Percentiles rank a stretch among this genome's conserved stretches.
Conservation (phyloP, 2,888 invertebrate species). For the Gasteruption jaculator region DNA sequence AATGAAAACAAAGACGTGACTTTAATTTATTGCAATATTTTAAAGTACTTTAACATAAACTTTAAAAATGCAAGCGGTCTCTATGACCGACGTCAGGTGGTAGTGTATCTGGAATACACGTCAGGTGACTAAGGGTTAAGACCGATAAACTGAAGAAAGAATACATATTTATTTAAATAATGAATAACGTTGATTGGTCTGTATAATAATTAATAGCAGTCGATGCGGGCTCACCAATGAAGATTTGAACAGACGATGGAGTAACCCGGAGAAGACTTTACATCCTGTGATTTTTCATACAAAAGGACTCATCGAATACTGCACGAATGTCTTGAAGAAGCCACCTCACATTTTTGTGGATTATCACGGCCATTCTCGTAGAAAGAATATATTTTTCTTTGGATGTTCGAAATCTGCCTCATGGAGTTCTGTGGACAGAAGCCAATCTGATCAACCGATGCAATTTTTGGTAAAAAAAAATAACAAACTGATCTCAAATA, state of each 20-base stretch:
- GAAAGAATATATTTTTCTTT: constrained; percentile 82
- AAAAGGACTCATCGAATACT: constrained; percentile 67
- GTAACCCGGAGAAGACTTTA: constrained; percentile 66
- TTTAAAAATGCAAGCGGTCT: too few species aligned
- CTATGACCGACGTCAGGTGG: too few species aligned
- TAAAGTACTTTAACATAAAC: too few species aligned
- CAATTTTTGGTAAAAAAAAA: constrained; percentile 63
- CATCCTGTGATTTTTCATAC: constrained; percentile 83
- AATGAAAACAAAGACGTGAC: too few species aligned
- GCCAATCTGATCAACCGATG: constrained; percentile 57
- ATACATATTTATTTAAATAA: too few species aligned
- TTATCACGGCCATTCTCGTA: constrained; percentile 78
- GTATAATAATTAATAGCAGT: constrained; percentile 55
- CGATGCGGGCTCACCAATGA: constrained; percentile 80
- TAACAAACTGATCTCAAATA: too few species aligned
- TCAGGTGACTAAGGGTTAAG: too few species aligned
- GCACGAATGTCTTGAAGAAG: constrained; percentile 58
- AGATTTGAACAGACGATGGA: constrained; percentile 84
- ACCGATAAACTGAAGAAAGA: too few species aligned
- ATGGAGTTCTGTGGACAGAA: constrained; percentile 63
- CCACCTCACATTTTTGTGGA: constrained; percentile 68
- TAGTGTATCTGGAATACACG: too few species aligned
- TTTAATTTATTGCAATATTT: too few species aligned
- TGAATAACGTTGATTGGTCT: constrained; percentile 1
- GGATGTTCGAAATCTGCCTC: constrained; percentile 71